A percentile compares a stretch with the other conserved stretches of the same genome.
These are phyloP conservation scores for Petrolisthes manimaculis DNA, from an alignment of 2,888 invertebrate genomes.

Conservation along the genomic window DNA sequence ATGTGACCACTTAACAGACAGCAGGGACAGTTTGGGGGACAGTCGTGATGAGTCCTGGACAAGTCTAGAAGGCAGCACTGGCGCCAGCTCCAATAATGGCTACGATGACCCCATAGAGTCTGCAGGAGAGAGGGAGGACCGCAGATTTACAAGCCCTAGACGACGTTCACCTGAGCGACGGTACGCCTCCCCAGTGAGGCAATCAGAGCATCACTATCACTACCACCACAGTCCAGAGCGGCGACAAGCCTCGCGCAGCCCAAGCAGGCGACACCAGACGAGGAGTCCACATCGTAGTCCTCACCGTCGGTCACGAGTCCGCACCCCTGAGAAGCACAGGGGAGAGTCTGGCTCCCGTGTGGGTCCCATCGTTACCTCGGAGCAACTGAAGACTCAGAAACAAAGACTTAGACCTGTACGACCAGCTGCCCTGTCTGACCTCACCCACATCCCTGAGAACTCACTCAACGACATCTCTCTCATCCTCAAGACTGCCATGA, in stretches of 20 bases:
- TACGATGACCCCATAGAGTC: conserved; percentile 21
- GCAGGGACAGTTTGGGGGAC: conserved; percentile 47
- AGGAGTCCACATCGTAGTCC: conserved; percentile 26
- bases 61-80: conserved; percentile 43
- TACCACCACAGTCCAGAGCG: conserved; percentile 18
- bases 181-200: conserved; percentile 27
- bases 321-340: conserved; percentile 24
- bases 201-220: conserved; percentile 9
- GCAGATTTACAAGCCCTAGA: conserved; percentile 45
- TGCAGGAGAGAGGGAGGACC: not conserved
- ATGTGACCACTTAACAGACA: conserved; percentile 35
- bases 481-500: conserved; percentile 61
- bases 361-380: conserved; percentile 58
- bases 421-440: conserved; percentile 54
- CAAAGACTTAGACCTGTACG: conserved; percentile 60
- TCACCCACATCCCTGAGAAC: conserved; percentile 58
- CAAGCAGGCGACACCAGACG: conserved; percentile 16
- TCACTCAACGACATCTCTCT: conserved; percentile 64
- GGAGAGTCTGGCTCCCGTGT: conserved; percentile 41
- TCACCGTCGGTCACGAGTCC: not conserved
- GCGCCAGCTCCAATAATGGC: conserved; percentile 28
- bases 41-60: conserved; percentile 58
- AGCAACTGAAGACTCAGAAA: conserved; percentile 62
- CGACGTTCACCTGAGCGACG: conserved; percentile 44
- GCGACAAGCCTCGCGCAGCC: conserved; percentile 34